A percentile compares a stretch with the other conserved stretches of the same genome.
Conservation (phyloP, 2,888 invertebrate genomes). For the Zootermopsis nevadensis region DNA sequence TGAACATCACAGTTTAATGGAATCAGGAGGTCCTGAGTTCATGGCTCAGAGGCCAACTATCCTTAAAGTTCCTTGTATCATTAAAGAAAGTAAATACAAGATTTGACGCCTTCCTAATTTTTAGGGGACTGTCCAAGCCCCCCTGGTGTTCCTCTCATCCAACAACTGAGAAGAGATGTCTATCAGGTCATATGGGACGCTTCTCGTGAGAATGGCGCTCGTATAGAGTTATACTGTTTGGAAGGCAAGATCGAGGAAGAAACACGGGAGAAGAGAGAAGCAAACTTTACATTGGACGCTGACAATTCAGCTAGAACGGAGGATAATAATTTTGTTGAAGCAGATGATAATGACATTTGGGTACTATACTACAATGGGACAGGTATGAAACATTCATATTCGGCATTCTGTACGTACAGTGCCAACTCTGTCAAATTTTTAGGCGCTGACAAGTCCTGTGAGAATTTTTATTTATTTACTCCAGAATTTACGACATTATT, state of each 20-base stretch:
- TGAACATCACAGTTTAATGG: too few species aligned
- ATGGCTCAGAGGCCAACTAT: too few species aligned
- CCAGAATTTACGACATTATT: too few species aligned
- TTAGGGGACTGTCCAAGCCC: slow-evolving; percentile 81
- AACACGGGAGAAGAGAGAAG: slow-evolving; percentile 47
- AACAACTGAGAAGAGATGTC: slow-evolving; percentile 77
- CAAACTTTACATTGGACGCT: slow-evolving; percentile 59
- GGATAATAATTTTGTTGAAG: background rate
- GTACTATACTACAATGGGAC: slow-evolving; percentile 79
- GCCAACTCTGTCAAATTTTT: background rate
- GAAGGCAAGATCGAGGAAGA: slow-evolving; percentile 69
- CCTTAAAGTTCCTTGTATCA: too few species aligned
- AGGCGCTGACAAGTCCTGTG: too few species aligned
- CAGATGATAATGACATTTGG: slow-evolving; percentile 66
- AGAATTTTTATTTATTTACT: too few species aligned
- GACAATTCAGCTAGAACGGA: background rate
- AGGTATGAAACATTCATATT: slow-evolving; percentile 62
- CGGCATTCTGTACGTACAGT: background rate
- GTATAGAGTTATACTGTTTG: slow-evolving; percentile 78
- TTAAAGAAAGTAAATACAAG: too few species aligned
- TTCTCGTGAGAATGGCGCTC: slow-evolving; percentile 80
- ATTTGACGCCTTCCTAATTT: background rate
- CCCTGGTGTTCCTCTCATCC: slow-evolving; percentile 81
- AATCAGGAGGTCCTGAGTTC: too few species aligned
- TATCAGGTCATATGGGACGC: slow-evolving; percentile 86